Evolutionary conservation across 2,888 invertebrate species (phyloP), one percentile per base, ranked within the genome.

Genomic region (Cheilosia grossa): DNA sequence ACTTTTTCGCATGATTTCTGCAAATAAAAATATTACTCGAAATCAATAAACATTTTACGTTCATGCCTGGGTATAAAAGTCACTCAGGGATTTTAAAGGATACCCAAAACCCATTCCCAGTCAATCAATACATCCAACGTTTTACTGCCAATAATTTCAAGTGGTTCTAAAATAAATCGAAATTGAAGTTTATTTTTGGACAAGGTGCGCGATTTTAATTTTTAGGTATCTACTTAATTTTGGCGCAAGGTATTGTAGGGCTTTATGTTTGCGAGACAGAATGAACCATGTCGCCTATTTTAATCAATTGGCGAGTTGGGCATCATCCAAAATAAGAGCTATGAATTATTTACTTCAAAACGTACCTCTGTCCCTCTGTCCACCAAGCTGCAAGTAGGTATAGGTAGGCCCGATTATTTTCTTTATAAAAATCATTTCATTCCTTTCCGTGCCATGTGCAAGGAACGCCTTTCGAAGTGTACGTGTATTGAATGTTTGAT

Each of bases 111-210:
- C 9, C 24, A 53, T 42, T 53, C 24, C 40, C 17, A 24, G 42
- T 42, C 13, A 7, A 19, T 10, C 24, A 19, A n/a, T 3, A n/a
- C 24, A 51, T 37, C 10, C 10, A 17, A 37, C 24, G 5, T 37
- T 51, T 66, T 24, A 42, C 6, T 66, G 53, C 6, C 66, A 66
- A 53, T 66, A 66, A 64, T 9, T n/a, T 21, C 49, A 64, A 64
- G 63, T 49, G 63, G 44, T 33, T 33, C 19, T 49, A 49, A 56
- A 56, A 33, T 33, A 47, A 42, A 42, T 42, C 17, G 13, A 37
- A 56, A 30, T 19, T 49, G 17, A 7, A 49, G 10, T 19, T 49
- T 19, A 49, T 21, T 19, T 21, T 10, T 10, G 17, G 17, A 10
- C 49, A 21, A 49, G 10, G 10, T 17, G 42, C 2, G 2, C 19